Evolutionary conservation across 2,888 invertebrate species (phyloP), one percentile per base, ranked within the genome.

Genomic region (Penaeus monodon): DNA sequence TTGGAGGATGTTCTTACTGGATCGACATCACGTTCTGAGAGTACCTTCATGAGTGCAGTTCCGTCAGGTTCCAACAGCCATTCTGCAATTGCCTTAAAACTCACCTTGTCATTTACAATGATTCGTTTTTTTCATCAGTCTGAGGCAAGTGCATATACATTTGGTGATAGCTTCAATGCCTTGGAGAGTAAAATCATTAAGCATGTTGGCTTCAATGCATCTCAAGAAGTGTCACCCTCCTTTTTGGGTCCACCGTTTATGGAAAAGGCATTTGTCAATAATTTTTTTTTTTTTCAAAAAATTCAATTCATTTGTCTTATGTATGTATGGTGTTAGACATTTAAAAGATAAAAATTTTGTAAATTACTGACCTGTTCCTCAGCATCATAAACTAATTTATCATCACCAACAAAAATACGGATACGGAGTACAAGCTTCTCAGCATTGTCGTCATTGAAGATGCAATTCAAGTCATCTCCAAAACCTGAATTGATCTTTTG

Each of bases 361-460:
- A 49, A 8, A 49, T 2, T 64, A 29, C 64, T 76, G 6, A 85
- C 85, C 7, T 95, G 95, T 91, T 96, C 96, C 91, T 97, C 97
- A 82, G 96, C 96, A 90, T 95, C 95, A 17, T 91, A 91, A 89
- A 92, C 91, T 93, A 98, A 98, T 90, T 96, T 97, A 91, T 98
- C 98, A 92, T 98, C 98, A 88, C 97, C 97, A 92, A 98, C 99
- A 97, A 99, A 99, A 90, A 99, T 99, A 91, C 99, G 95, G 90
- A 99, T 98, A 91, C 99, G 96, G 83, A 99, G 93, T 0, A 99
- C 99, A 79, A 99, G 93, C 92, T 99, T 99, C 92, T 99, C 99
- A 0, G 99, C 99, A 92, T 99, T 99, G 93, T 99, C 99, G 92
- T 99, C 99, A 92, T 99, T 99, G 93, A 99, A 99, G 89, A 99